Conservation (phyloP, 2,888 invertebrate genomes). For the Adelphocoris suturalis region DNA sequence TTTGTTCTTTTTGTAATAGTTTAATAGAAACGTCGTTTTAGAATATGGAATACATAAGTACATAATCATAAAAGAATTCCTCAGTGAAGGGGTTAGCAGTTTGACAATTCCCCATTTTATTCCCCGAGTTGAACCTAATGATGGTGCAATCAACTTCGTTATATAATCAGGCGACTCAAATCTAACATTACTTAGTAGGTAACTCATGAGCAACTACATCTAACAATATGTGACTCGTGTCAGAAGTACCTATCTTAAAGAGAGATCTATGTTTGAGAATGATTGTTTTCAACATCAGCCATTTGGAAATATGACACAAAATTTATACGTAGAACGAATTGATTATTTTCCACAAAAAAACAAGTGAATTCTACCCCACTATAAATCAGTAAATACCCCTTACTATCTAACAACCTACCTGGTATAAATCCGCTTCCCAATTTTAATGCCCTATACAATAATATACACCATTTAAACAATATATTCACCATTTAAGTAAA, state of each 20-base stretch:
- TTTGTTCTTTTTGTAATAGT: no score
- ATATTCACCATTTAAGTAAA: neutral
- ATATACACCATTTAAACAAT: neutral
- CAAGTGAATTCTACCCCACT: neutral
- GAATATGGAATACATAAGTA: no score
- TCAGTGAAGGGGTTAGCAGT: no score
- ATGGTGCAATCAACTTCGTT: neutral
- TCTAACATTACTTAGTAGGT: neutral
- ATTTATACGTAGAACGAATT: neutral
- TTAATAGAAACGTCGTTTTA: no score
- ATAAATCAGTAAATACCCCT: neutral
- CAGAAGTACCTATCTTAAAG: neutral
- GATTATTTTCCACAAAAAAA: neutral
- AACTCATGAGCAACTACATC: conserved; percentile 15
- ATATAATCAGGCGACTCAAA: neutral
- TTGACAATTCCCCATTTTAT: no score
- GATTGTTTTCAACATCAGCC: conserved; percentile 35
- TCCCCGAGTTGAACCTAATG: no score
- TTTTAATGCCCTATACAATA: neutral
- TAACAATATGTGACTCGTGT: conserved; percentile 8
- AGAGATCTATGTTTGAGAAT: conserved; percentile 10
- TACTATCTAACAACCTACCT: neutral
- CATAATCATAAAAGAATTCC: no score
- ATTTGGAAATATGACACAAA: neutral
- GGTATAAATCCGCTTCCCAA: neutral